Evolutionary conservation across 2,888 invertebrate genomes (phyloP).

Genomic region (Julus scandinavius): DNA sequence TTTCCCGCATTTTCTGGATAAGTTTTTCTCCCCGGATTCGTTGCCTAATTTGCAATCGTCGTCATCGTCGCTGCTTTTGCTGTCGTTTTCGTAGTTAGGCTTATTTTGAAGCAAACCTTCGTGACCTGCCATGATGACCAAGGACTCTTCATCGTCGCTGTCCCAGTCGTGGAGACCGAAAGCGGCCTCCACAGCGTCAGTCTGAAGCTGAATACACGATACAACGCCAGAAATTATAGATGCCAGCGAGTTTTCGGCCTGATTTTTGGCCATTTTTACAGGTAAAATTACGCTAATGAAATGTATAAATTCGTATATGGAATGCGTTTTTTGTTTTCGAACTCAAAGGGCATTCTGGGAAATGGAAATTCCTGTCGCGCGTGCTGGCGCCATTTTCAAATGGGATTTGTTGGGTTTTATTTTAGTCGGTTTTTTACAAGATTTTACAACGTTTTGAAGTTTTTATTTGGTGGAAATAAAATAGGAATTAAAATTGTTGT

Average conservation of each 20-base stretch:
- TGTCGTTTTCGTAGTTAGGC: background rate
- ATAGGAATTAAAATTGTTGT: too few relatives aligned
- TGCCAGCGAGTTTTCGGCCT: background rate
- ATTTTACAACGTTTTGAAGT: too few relatives aligned
- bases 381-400: background rate
- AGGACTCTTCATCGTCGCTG: conserved; percentile 47
- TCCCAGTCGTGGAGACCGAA: conserved; percentile 44
- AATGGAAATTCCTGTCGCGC: background rate
- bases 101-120: background rate
- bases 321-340: background rate
- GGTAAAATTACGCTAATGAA: background rate
- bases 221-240: background rate
- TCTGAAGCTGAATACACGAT: conserved; percentile 12
- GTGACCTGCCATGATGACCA: conserved; percentile 4
- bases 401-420: too few relatives aligned
- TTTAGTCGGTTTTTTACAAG: too few relatives aligned
- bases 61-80: background rate
- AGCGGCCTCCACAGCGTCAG: background rate
- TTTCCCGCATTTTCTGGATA: background rate
- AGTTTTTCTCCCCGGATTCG: background rate
- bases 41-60: background rate
- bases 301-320: background rate
- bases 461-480: too few relatives aligned
- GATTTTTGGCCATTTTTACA: background rate
- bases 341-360: background rate